Evolutionary conservation across 2,888 invertebrate genomes (phyloP).

Genomic region (Ganaspis brasiliensis): DNA sequence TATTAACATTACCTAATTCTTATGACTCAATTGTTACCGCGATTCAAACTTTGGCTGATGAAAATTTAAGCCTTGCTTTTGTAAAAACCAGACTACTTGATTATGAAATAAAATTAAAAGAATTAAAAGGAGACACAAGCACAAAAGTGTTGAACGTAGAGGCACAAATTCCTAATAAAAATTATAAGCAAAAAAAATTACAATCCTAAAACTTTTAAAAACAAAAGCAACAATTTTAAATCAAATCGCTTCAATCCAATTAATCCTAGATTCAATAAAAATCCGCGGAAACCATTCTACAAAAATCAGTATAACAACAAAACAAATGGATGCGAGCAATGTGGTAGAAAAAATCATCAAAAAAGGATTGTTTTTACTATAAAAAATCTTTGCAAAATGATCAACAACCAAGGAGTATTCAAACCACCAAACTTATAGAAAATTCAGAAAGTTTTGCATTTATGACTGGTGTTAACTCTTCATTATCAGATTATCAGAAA

Average conservation of each 20-base stretch:
- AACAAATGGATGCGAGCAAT: not conserved
- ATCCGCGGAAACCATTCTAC: too few species aligned
- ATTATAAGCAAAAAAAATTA: not conserved
- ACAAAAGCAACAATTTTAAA: not conserved
- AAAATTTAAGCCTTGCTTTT: constrained; percentile 7
- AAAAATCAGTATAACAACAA: too few species aligned
- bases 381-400: not conserved
- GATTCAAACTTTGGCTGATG: constrained; percentile 9
- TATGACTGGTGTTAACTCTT: constrained; percentile 44
- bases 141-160: not conserved
- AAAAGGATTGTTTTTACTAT: not conserved
- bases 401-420: not conserved
- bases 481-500: not conserved
- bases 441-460: constrained; percentile 47
- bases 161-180: not conserved
- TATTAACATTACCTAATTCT: not conserved
- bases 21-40: constrained; percentile 22
- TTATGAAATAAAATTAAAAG: constrained; percentile 26
- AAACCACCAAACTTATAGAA: not conserved
- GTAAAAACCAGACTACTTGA: constrained; percentile 32
- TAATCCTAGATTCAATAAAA: not conserved
- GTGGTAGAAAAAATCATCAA: not conserved
- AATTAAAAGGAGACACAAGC: not conserved
- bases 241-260: not conserved
- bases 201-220: not conserved